Base-by-base conservation (phyloP, 2,888 invertebrate genomes). In the Spodoptera exigua region DNA sequence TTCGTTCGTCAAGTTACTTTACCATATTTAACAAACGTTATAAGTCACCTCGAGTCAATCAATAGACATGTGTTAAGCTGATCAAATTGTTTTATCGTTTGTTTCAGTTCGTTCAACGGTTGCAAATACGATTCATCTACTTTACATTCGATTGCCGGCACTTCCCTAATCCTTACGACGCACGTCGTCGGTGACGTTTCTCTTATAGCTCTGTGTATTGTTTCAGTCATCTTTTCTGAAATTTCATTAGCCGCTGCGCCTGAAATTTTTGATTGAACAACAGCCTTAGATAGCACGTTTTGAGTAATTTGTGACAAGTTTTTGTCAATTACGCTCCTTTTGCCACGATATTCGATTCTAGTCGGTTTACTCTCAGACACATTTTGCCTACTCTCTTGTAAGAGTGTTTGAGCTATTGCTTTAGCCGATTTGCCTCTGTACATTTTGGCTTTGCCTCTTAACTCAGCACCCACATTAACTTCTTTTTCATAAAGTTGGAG, bases 371-470 rank as follows among this genome's bases (percentile, higher is more conserved):
- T 85, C 53, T 88, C 90, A 0, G 92, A 90, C 36, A 96, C 93
- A 82, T 95, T 95, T 69, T 89, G 92, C 53, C 94, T 84, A 35
- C 94, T 96, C 75, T 96, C 95, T 37, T 95, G 94, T 41, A 96
- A 86, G 40, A 97, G 89, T 12, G 95, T 95, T 65, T 95, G 95
- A 70, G 96, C 96, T 63, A 97, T 97, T 44, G 96, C 96, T 81
- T 95, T 96, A 5, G 97, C 97, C 2, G 97, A 97, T 93, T 96
- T 97, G 48, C 97, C 97, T 78, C 96, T 95, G 45, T 97, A 95
- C 86, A 95, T 89, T 85, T 94, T 91, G 66, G 95, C 95, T 82
- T 91, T 92, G 64, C 94, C 88, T 86, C 91, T 95, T 64, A 95
- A 86, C 78, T 95, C 95, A 71, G 92, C 87, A 74, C 93, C 90